A percentile compares a stretch with the other conserved stretches of the same genome.
Evolutionary conservation across 2,797 vertebrate species (phyloP).

Genomic region (Thripadectes ignobilis): DNA sequence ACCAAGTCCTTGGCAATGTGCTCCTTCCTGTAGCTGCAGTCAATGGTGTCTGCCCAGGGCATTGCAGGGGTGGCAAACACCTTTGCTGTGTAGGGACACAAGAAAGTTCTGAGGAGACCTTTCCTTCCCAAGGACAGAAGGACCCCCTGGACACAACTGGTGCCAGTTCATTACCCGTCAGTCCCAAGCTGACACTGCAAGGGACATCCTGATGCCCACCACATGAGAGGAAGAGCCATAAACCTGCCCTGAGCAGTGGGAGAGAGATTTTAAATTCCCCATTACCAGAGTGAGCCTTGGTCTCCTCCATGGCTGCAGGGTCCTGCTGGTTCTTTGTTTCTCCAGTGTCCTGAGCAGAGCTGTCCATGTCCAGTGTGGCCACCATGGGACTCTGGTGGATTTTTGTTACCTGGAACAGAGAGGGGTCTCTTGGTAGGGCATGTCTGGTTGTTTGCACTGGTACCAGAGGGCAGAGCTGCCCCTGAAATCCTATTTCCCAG

Average conservation of each 20-base stretch:
- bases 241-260: background rate
- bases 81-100: slow-evolving; percentile 56
- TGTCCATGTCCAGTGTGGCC: background rate
- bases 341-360: background rate
- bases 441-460: background rate
- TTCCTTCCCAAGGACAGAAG: background rate
- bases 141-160: fast-evolving
- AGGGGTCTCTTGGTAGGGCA: background rate
- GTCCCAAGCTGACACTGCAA: background rate
- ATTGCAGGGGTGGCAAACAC: slow-evolving; percentile 72
- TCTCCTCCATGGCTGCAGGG: background rate
- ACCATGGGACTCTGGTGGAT: fast-evolving
- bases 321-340: background rate
- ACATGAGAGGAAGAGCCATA: background rate
- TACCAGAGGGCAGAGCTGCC: background rate
- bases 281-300: background rate
- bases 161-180: background rate
- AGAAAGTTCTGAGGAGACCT: background rate
- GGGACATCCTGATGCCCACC: background rate
- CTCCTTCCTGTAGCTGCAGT: slow-evolving; percentile 72
- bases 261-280: background rate
- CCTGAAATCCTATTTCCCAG: background rate
- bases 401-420: background rate
- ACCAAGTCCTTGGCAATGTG: slow-evolving; percentile 72
- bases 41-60: slow-evolving; percentile 76